Conservation (phyloP, 2,797 vertebrate species). For the Chromis chromis region DNA sequence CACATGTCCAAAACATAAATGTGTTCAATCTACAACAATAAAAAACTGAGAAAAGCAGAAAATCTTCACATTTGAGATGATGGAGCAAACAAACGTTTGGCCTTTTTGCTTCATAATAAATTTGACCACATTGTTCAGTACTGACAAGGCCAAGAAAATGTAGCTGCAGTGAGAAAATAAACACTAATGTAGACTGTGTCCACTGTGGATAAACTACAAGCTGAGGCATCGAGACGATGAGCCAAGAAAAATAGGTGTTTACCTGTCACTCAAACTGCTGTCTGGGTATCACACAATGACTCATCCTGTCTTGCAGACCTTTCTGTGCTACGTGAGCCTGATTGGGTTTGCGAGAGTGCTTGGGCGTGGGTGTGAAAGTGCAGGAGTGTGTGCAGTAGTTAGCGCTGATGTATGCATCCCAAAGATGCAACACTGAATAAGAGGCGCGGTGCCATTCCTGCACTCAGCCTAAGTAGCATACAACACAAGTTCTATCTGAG, state of each 20-base stretch:
- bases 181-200: background rate
- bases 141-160: background rate
- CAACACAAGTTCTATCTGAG: background rate
- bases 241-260: conserved; percentile 1
- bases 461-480: background rate
- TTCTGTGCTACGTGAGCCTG: conserved; percentile 17
- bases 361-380: conserved; percentile 15
- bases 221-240: background rate
- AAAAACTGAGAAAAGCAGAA: too few relatives aligned
- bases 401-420: conserved; percentile 26
- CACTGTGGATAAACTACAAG: background rate
- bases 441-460: conserved; percentile 4
- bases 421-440: conserved; percentile 22
- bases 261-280: conserved; percentile 33
- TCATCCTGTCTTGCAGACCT: conserved; percentile 35
- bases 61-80: background rate
- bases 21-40: too few relatives aligned
- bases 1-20: too few relatives aligned
- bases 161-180: background rate
- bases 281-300: conserved; percentile 44
- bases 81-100: background rate
- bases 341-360: conserved; percentile 17
- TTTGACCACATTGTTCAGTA: background rate
- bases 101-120: too few relatives aligned
- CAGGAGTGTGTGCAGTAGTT: conserved; percentile 15